Percentiles rank a stretch among this genome's conserved stretches.
Evolutionary conservation across 2,888 invertebrate species (phyloP).

Genomic region (Campoletis raptor): DNA sequence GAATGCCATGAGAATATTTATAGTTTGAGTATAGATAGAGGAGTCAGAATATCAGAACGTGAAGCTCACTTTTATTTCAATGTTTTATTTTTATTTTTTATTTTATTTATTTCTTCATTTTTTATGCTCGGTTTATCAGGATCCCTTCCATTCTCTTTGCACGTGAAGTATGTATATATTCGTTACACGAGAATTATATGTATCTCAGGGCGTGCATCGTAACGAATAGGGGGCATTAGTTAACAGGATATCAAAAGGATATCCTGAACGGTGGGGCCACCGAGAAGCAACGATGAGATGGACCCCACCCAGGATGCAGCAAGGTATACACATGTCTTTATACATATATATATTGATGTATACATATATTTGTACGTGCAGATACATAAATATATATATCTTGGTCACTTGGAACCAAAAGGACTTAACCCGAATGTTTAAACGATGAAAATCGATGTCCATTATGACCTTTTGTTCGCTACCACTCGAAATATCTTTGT

Average conservation of each 20-base stretch:
- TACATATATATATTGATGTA: constrained; percentile 24
- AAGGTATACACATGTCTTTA: neutral
- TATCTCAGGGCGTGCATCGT: constrained; percentile 78
- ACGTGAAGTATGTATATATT: constrained; percentile 26
- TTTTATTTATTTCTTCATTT: neutral
- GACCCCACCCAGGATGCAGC: constrained; percentile 82
- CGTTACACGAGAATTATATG: constrained; percentile 78
- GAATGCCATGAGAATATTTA: constrained; percentile 6
- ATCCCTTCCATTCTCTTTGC: constrained; percentile 16
- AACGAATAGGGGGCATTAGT: constrained; percentile 85
- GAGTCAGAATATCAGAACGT: neutral
- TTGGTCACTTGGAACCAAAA: neutral
- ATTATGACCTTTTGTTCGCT: constrained; percentile 2
- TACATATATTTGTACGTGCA: constrained; percentile 27
- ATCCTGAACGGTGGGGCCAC: constrained; percentile 82
- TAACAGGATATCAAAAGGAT: constrained; percentile 85
- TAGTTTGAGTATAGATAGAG: constrained; percentile 16
- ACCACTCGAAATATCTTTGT: constrained; percentile 58
- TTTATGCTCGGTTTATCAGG: constrained; percentile 45
- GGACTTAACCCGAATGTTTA: neutral
- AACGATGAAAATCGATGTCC: constrained; percentile 3
- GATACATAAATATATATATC: constrained; percentile 1
- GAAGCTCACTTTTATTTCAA: constrained; percentile 40
- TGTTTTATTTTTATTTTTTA: neutral
- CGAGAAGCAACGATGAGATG: constrained; percentile 77